Evolutionary conservation across 2,797 vertebrate genomes (phyloP), one percentile per base, ranked within the genome.

Genomic region (Malurus leucopterus): DNA sequence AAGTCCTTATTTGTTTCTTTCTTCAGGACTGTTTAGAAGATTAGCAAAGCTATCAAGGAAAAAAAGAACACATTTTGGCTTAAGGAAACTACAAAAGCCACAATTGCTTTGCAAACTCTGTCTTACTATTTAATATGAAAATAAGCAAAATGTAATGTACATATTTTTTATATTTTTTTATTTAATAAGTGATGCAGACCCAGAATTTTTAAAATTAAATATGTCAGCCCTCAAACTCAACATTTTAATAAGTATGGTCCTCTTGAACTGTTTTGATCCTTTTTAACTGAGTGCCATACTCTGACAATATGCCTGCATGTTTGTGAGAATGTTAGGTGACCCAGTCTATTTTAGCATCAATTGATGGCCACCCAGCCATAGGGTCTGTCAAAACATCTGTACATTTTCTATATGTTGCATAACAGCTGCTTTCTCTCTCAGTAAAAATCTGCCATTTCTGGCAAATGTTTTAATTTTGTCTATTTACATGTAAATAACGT

Each of bases 401-500:
- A 99, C 98, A 99, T 98, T 99, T 97, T 98, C 98, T 99, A 98
- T 99, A 98, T 98, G 98, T 99, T 99, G 99, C 98, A 99, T 99
- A 99, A 98, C 98, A 98, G 98, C 97, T 97, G 97, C 98, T 98
- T 98, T 98, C 97, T 98, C 98, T 98, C 98, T 98, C 98, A 98
- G 98, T 98, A 98, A 98, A 98, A 98, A 98, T 98, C 97, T 98
- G 98, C 98, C 98, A 96, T 96, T 97, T 98, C 97, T 97, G 98
- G 98, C 98, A 98, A 98, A 98, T 91, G 96, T 97, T 95, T 97
- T 97, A 93, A 94, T 97, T 98, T 98, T 98, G 96, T 97, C 97
- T 99, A 99, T 99, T 98, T 99, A 99, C 99, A 99, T 97, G 98
- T 99, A 99, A 99, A 99, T 99, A 97, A 99, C 98, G 99, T 99